Percentiles rank a stretch among this genome's conserved stretches.
phyloP scores from a whole-genome alignment of 2,797 vertebrate genomes.

The Enteromius mattozi region DNA sequence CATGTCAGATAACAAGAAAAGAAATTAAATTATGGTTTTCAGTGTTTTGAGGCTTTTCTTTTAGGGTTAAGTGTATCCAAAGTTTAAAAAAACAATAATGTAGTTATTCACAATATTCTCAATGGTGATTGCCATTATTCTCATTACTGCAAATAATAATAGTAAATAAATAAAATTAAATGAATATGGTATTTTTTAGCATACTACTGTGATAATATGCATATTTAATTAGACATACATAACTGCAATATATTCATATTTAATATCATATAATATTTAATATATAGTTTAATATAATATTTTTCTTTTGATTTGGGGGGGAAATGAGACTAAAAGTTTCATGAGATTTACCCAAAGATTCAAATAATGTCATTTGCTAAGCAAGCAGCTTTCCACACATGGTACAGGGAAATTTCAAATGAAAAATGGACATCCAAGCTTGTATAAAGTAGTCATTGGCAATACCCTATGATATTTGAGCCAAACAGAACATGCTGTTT shows the following conservation, averaged over 20 bases:
- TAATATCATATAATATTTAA: not conserved
- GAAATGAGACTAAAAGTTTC: conserved; percentile 43
- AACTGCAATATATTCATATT: not conserved
- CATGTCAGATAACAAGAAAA: not conserved
- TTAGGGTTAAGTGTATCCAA: not conserved
- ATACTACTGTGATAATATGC: not conserved
- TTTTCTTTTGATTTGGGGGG: not conserved
- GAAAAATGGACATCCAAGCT: conserved; percentile 70
- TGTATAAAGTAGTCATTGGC: conserved; percentile 38
- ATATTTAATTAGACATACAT: not conserved
- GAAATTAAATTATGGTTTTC: not conserved
- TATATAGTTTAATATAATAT: too few relatives aligned
- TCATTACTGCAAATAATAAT: not conserved
- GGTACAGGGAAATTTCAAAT: conserved; percentile 64
- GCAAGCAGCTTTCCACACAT: not conserved
- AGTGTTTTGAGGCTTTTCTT: not conserved
- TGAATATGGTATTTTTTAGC: not conserved
- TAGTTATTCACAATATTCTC: not conserved
- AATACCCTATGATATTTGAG: conserved; percentile 70
- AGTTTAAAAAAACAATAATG: not conserved
- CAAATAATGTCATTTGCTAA: conserved; percentile 4
- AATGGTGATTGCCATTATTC: not conserved
- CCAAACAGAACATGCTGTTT: conserved; percentile 60
- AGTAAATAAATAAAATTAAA: not conserved
- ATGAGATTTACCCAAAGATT: not conserved